Conservation (phyloP, 2,888 invertebrate species). For the Stegana nigrithorax region DNA sequence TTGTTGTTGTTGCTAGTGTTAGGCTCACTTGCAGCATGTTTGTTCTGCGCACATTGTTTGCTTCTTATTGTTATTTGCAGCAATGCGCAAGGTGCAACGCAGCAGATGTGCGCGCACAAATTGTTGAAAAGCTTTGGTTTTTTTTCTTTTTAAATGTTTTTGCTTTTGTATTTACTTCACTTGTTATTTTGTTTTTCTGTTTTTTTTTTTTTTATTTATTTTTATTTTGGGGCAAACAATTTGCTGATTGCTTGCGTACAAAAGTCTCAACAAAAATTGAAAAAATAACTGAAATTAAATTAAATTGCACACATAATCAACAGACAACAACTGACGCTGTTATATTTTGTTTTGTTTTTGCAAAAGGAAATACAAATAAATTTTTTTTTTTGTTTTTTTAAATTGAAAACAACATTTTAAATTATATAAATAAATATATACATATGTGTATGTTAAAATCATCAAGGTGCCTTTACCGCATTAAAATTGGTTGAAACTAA, state of each 20-base stretch:
- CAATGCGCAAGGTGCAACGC: slow-evolving; percentile 3
- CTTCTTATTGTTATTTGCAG: slow-evolving; percentile 23
- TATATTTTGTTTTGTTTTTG: too few relatives aligned
- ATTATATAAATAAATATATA: too few relatives aligned
- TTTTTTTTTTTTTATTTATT: too few relatives aligned
- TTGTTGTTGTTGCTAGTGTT: slow-evolving; percentile 18
- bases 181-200: too few relatives aligned
- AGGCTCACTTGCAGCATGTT: slow-evolving; percentile 20
- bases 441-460: too few relatives aligned
- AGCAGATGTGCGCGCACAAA: background rate
- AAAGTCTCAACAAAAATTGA: background rate
- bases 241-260: background rate
- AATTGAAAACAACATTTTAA: too few relatives aligned
- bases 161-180: background rate
- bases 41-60: slow-evolving; percentile 31
- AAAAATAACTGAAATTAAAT: background rate
- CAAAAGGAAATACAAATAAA: too few relatives aligned
- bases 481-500: too few relatives aligned
- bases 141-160: background rate
- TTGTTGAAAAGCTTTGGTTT: background rate
- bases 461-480: too few relatives aligned
- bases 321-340: background rate
- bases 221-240: too few relatives aligned
- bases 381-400: too few relatives aligned
- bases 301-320: background rate